Evolutionary conservation across 2,113 vertebrate species (phyloP), one percentile per base, ranked within the genome.

Genomic region (Carassius auratus): DNA sequence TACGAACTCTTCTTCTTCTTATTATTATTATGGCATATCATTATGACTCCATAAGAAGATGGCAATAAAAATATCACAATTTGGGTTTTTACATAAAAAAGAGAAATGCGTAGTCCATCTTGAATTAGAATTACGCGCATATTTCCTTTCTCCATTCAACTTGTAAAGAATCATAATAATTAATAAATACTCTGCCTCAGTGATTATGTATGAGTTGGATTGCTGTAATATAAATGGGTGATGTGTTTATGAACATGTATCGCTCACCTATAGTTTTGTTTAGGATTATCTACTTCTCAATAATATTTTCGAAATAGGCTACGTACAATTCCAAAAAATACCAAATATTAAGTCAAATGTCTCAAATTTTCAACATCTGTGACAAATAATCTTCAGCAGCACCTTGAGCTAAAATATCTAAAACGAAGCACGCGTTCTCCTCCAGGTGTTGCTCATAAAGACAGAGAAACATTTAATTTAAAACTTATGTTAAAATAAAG

Each of bases 381-480:
- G 84, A 90, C 84, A 88, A 88, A 91, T 91, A 90, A 90, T 86
- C 81, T 76, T 87, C 88, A 81, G 74, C 88, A 85, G 88, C 88
- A 90, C 88, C 89, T 90, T 88, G 74, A 90, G 88, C 84, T 76
- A 76, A 89, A 87, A 78, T 86, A 86, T 89, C 57, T 78, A 81
- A 87, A 85, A 50, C 79, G 85, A 71, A 87, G 76, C 82, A 85
- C 79, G 87, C 90, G 21, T 82, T 89, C 84, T 69, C 68, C 52
- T 74, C 89, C 90, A 91, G 89, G 90, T 91, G 90, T 87, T 91
- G 90, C 88, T 91, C 88, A 90, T 90, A 88, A 91, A 91, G 84
- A 87, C 42, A 78, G 76, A 86, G 88, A 85, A 89, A 86, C 86
- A 57, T 73, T 83, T 91, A 89, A 89, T 90, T 85, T 87, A 87